These are phyloP conservation scores for Myocastor coypus DNA, from an alignment of 2,113 vertebrate species.

Conservation along the genomic window DNA sequence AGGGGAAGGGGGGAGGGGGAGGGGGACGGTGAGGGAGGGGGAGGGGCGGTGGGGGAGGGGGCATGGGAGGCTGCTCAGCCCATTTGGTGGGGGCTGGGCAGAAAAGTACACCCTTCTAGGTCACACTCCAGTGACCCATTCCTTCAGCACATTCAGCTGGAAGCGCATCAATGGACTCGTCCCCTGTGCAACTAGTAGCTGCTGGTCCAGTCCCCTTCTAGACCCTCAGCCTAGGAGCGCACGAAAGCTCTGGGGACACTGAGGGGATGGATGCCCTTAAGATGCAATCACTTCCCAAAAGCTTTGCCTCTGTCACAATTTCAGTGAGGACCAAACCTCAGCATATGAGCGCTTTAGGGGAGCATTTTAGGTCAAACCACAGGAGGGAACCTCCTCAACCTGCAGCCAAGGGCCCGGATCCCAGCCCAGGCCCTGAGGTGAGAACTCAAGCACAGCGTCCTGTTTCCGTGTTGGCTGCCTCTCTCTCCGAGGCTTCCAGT, in stretches of 20 bases:
- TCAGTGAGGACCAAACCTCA: neutral
- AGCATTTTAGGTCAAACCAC: neutral
- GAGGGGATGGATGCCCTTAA: neutral
- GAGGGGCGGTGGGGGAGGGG: no score
- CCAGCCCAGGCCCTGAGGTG: accelerated
- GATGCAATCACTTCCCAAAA: neutral
- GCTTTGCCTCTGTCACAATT: neutral
- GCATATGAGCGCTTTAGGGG: neutral
- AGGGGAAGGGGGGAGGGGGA: no score
- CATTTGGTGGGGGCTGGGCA: neutral
- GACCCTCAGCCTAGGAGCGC: neutral
- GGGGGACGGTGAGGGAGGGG: no score
- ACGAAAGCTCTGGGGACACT: neutral
- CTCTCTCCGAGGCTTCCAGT: neutral
- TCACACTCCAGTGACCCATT: neutral
- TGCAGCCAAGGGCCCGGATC: neutral
- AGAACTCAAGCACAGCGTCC: accelerated
- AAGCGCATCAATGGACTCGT: neutral
- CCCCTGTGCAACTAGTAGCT: neutral
- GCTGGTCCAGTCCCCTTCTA: neutral
- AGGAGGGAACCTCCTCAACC: neutral
- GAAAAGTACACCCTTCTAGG: no score
- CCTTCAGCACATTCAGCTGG: neutral
- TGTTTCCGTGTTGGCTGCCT: accelerated
- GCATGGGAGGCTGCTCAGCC: neutral